Base-by-base conservation (phyloP, 2,797 vertebrate genomes). In the Mallotus villosus region DNA sequence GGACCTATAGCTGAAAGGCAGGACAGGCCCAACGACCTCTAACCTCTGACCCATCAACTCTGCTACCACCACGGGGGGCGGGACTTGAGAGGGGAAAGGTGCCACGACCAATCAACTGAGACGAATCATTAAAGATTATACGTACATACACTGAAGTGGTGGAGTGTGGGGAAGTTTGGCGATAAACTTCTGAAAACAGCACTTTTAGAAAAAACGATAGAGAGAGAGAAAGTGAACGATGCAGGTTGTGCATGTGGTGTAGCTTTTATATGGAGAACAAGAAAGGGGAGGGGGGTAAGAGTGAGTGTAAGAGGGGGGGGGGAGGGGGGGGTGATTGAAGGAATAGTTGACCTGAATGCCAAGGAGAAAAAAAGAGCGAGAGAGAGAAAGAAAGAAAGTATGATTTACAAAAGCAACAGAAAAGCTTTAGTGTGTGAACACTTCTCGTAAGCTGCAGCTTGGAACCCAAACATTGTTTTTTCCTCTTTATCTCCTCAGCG, bases 101-200 rank as follows among this genome's bases (percentile, higher is more conserved):
- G 75, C 78, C 82, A 76, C 75, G 71, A 76, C 77, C 63, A 62
- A 74, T n/a, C 81, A 65, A 80, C 79, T 69, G 57, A 58, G 84
- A 82, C 82, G 76, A 71, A 78, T 24, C 73, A 86, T 78, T 7
- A 41, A 75, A 78, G 59, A 17, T 11, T 37, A 61, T 21, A 32
- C 27, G 59, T 5, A 58, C n/a, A 81, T 77, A 74, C 66, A 65
- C 80, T 55, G 62, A 81, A 29, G 71, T 22, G 64, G 73, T 71
- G 74, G 61, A 58, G 68, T 29, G 76, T 79, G 72, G 75, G 7
- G 32, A 81, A 85, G 75, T 84, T 74, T 79, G 78, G 72, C 76
- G 83, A 82, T 84, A 78, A 86, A 86, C 83, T 85, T 90, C 79
- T 79, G 75, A 83, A 87, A 87, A 92, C 86, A 90, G 93, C 92